A percentile compares a stretch with the other conserved stretches of the same genome.
These are phyloP conservation scores for Tachina grossa DNA, from an alignment of 2,888 invertebrate species.

Conservation along the genomic window DNA sequence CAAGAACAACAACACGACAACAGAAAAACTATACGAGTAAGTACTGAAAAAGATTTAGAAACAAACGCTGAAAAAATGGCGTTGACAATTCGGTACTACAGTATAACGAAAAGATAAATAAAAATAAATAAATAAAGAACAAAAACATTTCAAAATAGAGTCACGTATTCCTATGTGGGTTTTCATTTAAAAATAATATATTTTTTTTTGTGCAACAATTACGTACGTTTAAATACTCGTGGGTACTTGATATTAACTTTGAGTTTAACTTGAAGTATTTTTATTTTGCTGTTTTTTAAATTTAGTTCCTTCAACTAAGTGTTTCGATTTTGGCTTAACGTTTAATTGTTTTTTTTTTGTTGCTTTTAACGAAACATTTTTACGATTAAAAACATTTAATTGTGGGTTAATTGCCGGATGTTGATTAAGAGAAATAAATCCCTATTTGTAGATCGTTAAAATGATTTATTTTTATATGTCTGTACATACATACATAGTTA, in stretches of 20 bases:
- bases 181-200: constrained; percentile 55
- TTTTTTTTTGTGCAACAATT: constrained; percentile 14
- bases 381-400: constrained; percentile 41
- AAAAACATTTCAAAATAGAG: constrained; percentile 59
- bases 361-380: constrained; percentile 24
- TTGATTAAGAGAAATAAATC: constrained; percentile 19
- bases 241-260: constrained; percentile 57
- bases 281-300: not conserved
- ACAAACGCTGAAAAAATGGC: constrained; percentile 19
- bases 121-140: constrained; percentile 1
- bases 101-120: not conserved
- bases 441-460: not conserved
- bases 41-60: constrained; percentile 12
- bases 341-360: constrained; percentile 25
- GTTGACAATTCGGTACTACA: constrained; percentile 60
- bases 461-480: constrained; percentile 1
- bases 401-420: constrained; percentile 46
- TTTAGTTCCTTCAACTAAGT: constrained; percentile 51
- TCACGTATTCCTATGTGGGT: constrained; percentile 67
- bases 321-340: constrained; percentile 50
- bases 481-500: too few species aligned
- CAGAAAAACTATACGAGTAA: not conserved
- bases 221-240: constrained; percentile 52
- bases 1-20: constrained; percentile 39
- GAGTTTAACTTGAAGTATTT: constrained; percentile 37